Conservation (phyloP, 2,888 invertebrate species). For the Icerya purchasi region DNA sequence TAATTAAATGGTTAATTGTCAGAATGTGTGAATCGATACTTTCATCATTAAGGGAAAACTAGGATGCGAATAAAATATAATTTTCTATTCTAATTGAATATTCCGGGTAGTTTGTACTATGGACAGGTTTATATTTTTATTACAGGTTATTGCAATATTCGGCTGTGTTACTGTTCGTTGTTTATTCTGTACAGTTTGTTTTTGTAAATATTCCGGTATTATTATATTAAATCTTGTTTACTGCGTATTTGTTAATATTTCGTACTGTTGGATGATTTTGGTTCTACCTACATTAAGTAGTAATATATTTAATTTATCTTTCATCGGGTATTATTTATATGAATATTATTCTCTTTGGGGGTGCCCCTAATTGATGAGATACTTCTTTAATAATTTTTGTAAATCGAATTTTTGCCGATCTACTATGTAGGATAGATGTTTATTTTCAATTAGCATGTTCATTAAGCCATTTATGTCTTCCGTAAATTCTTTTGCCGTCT, state of each 20-base stretch:
- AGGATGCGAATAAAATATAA: background rate
- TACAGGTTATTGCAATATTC: background rate
- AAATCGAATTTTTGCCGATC: too few species aligned
- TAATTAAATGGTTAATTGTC: background rate
- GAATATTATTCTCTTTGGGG: too few species aligned
- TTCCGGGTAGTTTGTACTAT: background rate
- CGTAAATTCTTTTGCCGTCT: too few species aligned
- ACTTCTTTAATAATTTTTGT: too few species aligned
- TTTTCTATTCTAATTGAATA: background rate
- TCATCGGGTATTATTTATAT: background rate
- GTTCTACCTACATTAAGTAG: background rate
- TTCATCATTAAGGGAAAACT: background rate
- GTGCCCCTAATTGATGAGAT: too few species aligned
- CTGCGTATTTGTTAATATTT: background rate
- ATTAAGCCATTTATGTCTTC: too few species aligned
- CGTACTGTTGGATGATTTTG: background rate
- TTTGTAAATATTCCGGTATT: background rate
- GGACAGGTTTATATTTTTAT: background rate
- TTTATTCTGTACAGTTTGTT: background rate
- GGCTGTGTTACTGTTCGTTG: background rate
- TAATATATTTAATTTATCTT: background rate
- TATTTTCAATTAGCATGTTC: too few species aligned
- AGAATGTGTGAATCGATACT: background rate
- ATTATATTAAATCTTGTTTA: background rate
- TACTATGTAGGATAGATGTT: too few species aligned